Conservation (phyloP, 2,113 vertebrate genomes). For the Dasypus novemcinctus region DNA sequence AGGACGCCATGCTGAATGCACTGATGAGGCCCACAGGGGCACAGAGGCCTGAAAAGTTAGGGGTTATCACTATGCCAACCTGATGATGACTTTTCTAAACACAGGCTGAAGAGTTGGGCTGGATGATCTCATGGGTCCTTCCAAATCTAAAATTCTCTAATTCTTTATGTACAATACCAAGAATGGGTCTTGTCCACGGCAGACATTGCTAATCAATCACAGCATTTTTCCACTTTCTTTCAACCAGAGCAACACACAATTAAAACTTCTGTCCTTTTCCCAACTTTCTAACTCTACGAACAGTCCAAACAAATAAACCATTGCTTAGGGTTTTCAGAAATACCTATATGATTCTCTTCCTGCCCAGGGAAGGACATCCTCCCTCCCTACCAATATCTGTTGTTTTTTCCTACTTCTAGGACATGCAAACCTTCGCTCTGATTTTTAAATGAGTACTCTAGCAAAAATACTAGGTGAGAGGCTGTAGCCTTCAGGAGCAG, state of each 20-base stretch:
- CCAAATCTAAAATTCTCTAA: neutral
- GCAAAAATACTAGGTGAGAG: neutral
- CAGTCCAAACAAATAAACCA: neutral
- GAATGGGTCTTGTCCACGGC: neutral
- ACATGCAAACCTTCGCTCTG: neutral
- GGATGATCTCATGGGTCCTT: neutral
- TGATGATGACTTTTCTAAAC: neutral
- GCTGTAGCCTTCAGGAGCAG: neutral
- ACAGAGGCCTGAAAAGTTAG: neutral
- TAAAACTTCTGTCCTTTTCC: neutral
- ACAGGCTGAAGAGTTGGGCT: neutral
- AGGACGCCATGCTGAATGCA: fast-evolving
- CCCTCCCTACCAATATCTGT: neutral
- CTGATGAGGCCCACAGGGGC: neutral
- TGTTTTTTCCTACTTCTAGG: neutral
- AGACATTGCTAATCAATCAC: neutral
- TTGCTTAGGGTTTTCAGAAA: slow-evolving; percentile 34
- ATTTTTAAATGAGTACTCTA: neutral
- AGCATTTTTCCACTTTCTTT: neutral
- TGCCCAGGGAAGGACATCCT: neutral
- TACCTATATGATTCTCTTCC: neutral
- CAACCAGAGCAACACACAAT: slow-evolving; percentile 5
- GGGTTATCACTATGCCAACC: neutral
- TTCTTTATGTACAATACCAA: neutral
- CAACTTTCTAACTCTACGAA: neutral